phyloP scores from a whole-genome alignment of 2,888 invertebrate species.

The Leptopilina myrica region DNA sequence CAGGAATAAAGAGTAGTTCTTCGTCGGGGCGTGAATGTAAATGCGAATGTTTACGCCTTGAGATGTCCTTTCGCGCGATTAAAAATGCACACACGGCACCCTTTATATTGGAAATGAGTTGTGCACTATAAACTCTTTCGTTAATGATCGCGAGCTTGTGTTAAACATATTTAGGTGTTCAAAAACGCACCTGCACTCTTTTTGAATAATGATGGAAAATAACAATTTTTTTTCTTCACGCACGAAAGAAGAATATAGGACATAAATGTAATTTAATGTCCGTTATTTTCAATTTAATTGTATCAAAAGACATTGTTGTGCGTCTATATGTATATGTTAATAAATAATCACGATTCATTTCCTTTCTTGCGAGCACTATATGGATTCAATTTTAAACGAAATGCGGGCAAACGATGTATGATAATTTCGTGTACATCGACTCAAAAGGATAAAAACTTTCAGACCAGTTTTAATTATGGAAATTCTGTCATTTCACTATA shows the following conservation, averaged over 20 bases:
- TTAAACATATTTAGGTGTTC: too few species aligned
- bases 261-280: too few species aligned
- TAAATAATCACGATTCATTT: too few species aligned
- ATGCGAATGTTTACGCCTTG: slow-evolving; percentile 40
- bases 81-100: slow-evolving; percentile 33
- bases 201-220: slow-evolving; percentile 18
- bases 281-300: background rate
- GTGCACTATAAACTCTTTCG: background rate
- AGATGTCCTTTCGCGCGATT: slow-evolving; percentile 26
- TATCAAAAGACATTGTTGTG: background rate
- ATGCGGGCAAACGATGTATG: background rate
- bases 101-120: slow-evolving; percentile 39
- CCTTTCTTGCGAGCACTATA: background rate
- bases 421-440: background rate
- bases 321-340: too few species aligned
- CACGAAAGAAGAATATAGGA: background rate
- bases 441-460: background rate
- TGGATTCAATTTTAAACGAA: background rate
- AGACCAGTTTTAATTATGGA: slow-evolving; percentile 1
- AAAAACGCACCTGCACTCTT: slow-evolving; percentile 4
- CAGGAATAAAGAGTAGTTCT: slow-evolving; percentile 11
- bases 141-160: slow-evolving; percentile 10
- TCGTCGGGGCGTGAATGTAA: slow-evolving; percentile 31
- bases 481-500: too few species aligned
- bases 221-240: background rate